Base-by-base conservation (phyloP, 2,888 invertebrate species). In the Norana najaformis region DNA sequence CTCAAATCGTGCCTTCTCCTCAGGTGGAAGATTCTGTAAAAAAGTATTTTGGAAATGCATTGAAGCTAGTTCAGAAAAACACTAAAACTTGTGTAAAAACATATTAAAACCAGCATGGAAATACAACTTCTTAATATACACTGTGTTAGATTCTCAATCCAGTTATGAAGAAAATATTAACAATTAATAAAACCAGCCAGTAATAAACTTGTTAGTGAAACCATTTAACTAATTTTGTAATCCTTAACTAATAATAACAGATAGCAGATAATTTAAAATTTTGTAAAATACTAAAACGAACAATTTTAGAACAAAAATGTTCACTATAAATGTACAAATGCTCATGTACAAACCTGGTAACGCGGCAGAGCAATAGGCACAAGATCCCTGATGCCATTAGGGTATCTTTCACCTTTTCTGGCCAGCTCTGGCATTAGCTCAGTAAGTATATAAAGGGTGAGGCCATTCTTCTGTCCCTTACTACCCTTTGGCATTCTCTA, bases 401-500 rank as follows among this genome's bases (percentile, higher is more conserved):
- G 47, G 69, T 47, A 89, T 47, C 13, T 47, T 36, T 89, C 47
- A 30, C 89, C 89, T 53, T 47, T 34, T 53, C 89, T 89, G 35
- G 34, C 69, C 41, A 89, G 37, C 23, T 89, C 53, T n/a, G 89
- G 89, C 47, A 41, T 41, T 47, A 89, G 37, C 35, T 35, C 53
- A 37, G 47, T 47, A 30, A 30, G 37, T 30, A 89, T 89, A 53
- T 89, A 89, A 34, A n/a, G 20, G 34, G 69, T 53, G 35, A 89
- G 37, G 18, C 47, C 89, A 69, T 41, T 89, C 47, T 47, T 37
- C 69, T 47, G 41, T 36, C 53, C 53, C 41, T 89, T 89, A 69
- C 69, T 69, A 69, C 69, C n/a, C 36, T 89, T 89, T 47, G 41
- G 35, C 88, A 88, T 88, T 85, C 36, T 85, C 85, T 85, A 85